These are phyloP conservation scores for Myotis myotis DNA, from an alignment of 2,797 vertebrate genomes.

Conservation along the genomic window DNA sequence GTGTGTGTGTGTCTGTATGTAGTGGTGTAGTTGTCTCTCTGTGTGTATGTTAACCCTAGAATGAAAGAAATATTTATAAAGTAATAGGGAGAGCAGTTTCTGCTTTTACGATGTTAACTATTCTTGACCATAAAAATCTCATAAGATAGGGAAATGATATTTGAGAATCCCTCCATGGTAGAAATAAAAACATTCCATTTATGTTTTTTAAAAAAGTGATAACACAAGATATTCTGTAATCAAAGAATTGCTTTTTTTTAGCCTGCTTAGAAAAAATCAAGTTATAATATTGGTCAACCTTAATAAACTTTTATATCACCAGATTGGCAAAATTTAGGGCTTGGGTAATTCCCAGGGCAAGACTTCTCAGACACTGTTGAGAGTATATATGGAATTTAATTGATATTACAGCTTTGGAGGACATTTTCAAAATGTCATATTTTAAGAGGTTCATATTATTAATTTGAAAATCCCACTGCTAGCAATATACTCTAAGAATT, in stretches of 20 bases:
- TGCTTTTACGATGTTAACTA: background rate
- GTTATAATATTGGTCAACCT: background rate
- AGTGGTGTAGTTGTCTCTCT: background rate
- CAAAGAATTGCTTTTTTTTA: background rate
- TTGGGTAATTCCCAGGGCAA: background rate
- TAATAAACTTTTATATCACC: background rate
- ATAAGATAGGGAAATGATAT: background rate
- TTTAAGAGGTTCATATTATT: background rate
- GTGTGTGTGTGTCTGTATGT: background rate
- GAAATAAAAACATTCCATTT: background rate
- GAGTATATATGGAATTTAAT: background rate
- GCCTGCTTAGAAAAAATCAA: background rate
- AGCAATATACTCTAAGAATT: background rate
- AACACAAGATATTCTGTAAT: background rate
- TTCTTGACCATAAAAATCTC: background rate
- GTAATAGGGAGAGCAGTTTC: background rate
- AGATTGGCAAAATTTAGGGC: background rate
- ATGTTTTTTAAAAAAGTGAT: background rate
- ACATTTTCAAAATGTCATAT: background rate
- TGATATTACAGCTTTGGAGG: background rate
- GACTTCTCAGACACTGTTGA: background rate
- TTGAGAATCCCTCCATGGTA: background rate
- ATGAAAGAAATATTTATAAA: constrained; percentile 9
- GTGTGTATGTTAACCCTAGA: background rate
- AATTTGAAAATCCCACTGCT: background rate